phyloP scores from a whole-genome alignment of 1,140 invertebrate species.

The Phenacoccus solenopsis region DNA sequence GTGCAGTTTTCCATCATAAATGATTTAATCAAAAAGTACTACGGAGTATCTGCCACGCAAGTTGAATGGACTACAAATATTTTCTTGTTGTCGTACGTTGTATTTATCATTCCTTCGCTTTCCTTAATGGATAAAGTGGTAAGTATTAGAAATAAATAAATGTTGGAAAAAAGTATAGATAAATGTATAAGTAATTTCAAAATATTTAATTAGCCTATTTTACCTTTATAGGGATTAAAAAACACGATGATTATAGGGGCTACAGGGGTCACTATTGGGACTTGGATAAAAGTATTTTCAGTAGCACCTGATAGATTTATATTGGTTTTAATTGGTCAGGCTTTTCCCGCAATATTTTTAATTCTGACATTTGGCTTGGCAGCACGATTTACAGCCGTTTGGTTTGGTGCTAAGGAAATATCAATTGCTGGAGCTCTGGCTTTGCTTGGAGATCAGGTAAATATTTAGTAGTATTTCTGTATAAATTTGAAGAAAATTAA shows the following conservation, averaged over 20 bases:
- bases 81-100: background rate
- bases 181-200: too few species aligned
- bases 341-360: background rate
- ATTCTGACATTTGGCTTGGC: background rate
- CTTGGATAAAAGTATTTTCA: background rate
- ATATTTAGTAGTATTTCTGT: background rate
- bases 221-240: background rate
- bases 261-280: background rate
- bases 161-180: background rate
- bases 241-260: background rate
- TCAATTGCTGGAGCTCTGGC: background rate
- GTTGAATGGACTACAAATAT: background rate
- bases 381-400: background rate
- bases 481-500: too few species aligned
- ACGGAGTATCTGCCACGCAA: background rate
- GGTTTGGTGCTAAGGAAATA: background rate
- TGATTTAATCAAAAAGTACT: background rate
- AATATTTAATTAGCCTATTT: background rate
- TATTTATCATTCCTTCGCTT: background rate
- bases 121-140: background rate
- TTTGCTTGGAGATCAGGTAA: background rate
- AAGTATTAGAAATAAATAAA: background rate
- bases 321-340: background rate
- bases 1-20: background rate
- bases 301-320: background rate